Evolutionary conservation across 2,113 vertebrate species (phyloP).

Genomic region (Pipra filicauda): DNA sequence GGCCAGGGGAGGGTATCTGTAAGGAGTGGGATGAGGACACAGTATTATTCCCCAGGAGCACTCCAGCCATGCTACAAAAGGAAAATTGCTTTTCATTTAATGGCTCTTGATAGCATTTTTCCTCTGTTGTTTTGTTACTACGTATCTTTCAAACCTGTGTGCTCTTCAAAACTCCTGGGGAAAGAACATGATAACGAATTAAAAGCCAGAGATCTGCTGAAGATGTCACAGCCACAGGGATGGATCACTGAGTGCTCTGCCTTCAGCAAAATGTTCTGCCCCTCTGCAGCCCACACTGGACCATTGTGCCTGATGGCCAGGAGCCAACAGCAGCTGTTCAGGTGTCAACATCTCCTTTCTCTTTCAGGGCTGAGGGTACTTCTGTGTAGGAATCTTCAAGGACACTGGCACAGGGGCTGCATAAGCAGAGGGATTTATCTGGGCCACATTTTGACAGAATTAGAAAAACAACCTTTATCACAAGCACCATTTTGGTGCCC

Average conservation of each 20-base stretch:
- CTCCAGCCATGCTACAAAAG: not conserved
- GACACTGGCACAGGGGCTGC: not conserved
- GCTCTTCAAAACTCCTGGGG: not conserved
- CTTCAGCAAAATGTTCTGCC: not conserved
- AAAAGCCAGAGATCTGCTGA: not conserved
- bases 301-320: accelerated
- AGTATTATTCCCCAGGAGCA: not conserved
- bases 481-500: not conserved
- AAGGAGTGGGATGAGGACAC: not conserved
- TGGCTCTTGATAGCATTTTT: not conserved
- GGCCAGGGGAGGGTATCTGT: not conserved
- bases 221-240: not conserved
- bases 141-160: not conserved
- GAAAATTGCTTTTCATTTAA: not conserved
- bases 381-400: not conserved
- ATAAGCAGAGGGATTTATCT: not conserved
- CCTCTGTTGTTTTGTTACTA: not conserved
- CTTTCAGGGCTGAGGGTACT: not conserved
- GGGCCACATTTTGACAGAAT: not conserved
- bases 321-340: not conserved
- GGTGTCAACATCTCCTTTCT: not conserved
- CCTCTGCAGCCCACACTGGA: not conserved
- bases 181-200: not conserved
- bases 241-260: not conserved
- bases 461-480: not conserved